Percentiles rank a stretch among this genome's conserved stretches.
Conservation (phyloP, 2,888 invertebrate genomes). For the Ligdia adustata region DNA sequence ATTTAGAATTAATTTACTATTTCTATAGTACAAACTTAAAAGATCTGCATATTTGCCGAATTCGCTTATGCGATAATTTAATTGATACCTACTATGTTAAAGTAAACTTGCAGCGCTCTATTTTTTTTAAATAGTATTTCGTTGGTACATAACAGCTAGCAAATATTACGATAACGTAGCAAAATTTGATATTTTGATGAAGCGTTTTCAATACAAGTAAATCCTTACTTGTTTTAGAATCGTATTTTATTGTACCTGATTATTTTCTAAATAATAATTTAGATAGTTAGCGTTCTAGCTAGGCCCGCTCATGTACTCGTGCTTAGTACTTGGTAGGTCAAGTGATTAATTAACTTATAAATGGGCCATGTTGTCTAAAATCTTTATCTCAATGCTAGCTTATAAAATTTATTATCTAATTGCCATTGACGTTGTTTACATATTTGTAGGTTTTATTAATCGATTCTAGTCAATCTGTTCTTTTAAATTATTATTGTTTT, state of each 20-base stretch:
- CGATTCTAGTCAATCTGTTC: constrained; percentile 16
- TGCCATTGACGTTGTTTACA: constrained; percentile 19
- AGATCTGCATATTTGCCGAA: constrained; percentile 1
- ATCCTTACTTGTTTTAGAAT: no score
- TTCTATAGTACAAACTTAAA: no score
- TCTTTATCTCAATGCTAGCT: constrained; percentile 12
- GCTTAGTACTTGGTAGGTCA: no score
- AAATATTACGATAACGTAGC: no score
- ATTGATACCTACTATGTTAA: no score
- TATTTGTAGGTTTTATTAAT: constrained; percentile 7
- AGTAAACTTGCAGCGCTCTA: no score
- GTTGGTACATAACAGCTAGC: no score
- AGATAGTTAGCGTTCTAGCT: constrained; percentile 13
- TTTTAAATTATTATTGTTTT: constrained; percentile 5
- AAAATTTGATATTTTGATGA: not conserved
- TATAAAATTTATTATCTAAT: constrained; percentile 18
- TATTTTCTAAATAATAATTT: not conserved
- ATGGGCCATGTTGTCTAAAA: no score
- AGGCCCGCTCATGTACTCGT: not conserved
- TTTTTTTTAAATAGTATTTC: no score
- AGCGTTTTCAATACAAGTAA: no score
- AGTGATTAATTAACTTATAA: no score
- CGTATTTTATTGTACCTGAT: constrained; percentile 2
- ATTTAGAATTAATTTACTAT: no score
- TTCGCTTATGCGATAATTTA: not conserved